Base-by-base conservation (phyloP, 2,113 vertebrate genomes). In the Progne subis region DNA sequence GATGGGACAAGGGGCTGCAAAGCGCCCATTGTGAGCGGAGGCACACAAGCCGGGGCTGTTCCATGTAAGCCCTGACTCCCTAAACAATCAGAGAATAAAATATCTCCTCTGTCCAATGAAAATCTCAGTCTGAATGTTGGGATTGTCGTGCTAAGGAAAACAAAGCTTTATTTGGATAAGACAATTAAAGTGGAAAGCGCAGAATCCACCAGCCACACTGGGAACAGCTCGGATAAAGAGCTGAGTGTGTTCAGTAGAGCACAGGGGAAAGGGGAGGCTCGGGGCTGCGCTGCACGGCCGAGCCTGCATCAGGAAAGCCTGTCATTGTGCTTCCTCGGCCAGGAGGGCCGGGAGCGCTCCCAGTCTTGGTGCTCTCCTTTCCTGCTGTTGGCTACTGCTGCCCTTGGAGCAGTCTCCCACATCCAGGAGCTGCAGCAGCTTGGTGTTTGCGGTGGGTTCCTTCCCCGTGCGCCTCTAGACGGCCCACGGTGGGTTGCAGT, bases 101-200 rank as follows among this genome's bases (percentile, higher is more conserved):
- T 97, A 93, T 86, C 91, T 96, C 44, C 52, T 92, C 90, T 96
- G 93, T 89, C 93, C 93, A 95, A 94, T 89, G 83, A 91, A 96
- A 96, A 82, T 89, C 86, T 94, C 24, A 2, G 46, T 59, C 84
- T 80, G 90, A 79, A 94, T 97, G 96, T 96, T 96, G 90, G 96
- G 95, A 95, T 97, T 94, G 95, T 96, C 90, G 64, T 53, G 68
- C 61, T 47, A 84, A 95, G 96, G 91, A 97, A 95, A 64, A 92
- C 96, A 97, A 96, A 96, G 96, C 95, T 97, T 97, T 97, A 97
- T 96, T 96, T 97, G 96, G 94, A 94, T 93, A 88, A 94, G 96
- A 95, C 95, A 96, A 96, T 96, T 96, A 88, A 50, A 86, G 87
- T 94, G 82, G 92, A 92, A 94, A 70, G 67, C 49, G 68, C 91